Evolutionary conservation across 2,888 invertebrate species (phyloP).

Genomic region (Drosophila demipolita): DNA sequence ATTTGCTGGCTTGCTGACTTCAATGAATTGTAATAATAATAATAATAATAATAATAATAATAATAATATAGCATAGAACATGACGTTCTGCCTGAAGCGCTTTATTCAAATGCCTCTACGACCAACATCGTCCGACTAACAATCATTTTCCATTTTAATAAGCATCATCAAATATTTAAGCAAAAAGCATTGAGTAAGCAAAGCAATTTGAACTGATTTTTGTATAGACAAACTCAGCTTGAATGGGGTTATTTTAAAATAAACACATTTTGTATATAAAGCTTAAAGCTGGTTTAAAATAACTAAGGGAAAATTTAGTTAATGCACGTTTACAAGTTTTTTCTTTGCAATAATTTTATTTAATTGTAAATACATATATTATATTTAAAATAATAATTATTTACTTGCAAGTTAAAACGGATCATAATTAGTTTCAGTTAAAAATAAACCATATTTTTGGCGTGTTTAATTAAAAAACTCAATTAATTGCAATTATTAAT

Average conservation of each 20-base stretch:
- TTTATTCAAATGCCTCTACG: conserved; percentile 15
- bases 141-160: conserved; percentile 47
- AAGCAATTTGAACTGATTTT: conserved; percentile 26
- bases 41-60: conserved; percentile 33
- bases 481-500: not conserved
- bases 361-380: too few species aligned
- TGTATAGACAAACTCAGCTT: not conserved
- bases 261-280: not conserved
- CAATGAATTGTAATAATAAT: conserved; percentile 41
- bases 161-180: conserved; percentile 42
- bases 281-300: not conserved
- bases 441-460: not conserved
- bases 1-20: conserved; percentile 31
- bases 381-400: not conserved
- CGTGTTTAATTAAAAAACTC: not conserved
- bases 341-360: too few species aligned
- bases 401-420: not conserved
- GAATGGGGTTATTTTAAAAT: not conserved
- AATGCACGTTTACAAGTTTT: not conserved
- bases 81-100: conserved; percentile 12
- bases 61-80: conserved; percentile 15
- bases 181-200: conserved; percentile 19
- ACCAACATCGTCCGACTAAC: conserved; percentile 31
- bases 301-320: too few species aligned
- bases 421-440: not conserved